Conservation (phyloP, 1,140 invertebrate species). For the Drosophila kurseongensis region DNA sequence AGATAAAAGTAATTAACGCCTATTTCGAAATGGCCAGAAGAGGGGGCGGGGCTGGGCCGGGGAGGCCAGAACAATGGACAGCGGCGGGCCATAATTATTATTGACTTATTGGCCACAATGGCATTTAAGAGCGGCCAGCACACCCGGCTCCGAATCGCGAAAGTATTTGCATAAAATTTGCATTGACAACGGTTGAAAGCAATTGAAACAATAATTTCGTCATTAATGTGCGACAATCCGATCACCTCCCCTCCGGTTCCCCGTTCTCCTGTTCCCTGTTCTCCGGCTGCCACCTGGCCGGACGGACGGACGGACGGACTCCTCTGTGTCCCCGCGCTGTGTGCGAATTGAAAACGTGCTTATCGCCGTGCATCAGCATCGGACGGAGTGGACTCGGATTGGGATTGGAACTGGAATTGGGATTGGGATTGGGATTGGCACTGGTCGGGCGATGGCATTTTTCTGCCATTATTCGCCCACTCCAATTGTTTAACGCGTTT, state of each 20-base stretch:
- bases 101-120: slow-evolving; percentile 81
- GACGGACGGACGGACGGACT: not conserved
- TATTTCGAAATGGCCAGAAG: slow-evolving; percentile 60
- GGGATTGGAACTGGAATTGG: slow-evolving; percentile 4
- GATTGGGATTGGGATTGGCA: not conserved
- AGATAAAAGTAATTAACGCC: slow-evolving; percentile 82
- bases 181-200: slow-evolving; percentile 83
- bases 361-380: slow-evolving; percentile 72
- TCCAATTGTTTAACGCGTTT: slow-evolving; percentile 82
- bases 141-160: slow-evolving; percentile 16
- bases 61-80: slow-evolving; percentile 4
- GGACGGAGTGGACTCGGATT: slow-evolving; percentile 20
- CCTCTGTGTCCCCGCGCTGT: slow-evolving; percentile 10
- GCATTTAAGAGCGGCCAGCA: slow-evolving; percentile 61
- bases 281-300: slow-evolving; percentile 15
- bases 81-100: slow-evolving; percentile 60
- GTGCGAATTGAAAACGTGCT: slow-evolving; percentile 79
- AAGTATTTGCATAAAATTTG: slow-evolving; percentile 83
- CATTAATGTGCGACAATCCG: slow-evolving; percentile 80
- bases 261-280: too few species aligned
- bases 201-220: slow-evolving; percentile 84
- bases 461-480: slow-evolving; percentile 53
- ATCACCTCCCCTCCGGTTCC: slow-evolving; percentile 22
- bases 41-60: too few species aligned
- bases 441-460: slow-evolving; percentile 41